Base-by-base conservation (phyloP, 1,140 invertebrate species). In the Euura saliciscinereae region DNA sequence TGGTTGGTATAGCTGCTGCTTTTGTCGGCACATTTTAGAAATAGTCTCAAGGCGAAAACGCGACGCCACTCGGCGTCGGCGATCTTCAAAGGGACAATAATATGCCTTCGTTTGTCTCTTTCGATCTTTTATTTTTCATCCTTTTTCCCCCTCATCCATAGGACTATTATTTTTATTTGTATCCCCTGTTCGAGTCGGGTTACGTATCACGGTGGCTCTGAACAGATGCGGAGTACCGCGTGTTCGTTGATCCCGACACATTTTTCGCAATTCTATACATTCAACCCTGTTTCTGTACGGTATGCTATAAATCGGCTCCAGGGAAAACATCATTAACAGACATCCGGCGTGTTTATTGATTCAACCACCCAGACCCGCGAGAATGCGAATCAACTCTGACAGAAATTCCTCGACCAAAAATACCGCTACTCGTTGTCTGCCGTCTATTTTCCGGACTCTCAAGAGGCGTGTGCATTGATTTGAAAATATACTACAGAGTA, bases 1-100 rank as follows among this genome's bases (percentile, higher is more conserved):
- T 28, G 28, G 28, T 28, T 28, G 28, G 28, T 59, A 6, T n/a
- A 8, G 8, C 10, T 59, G 13, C 13, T n/a, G 51, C 51, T 59
- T 59, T 59, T 59, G 51, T 59, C 51, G 51, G 51, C 51, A 59
- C 51, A 59, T 59, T 59, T 59, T 59, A 59, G 51, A 59, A 59
- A 59, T 59, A 59, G 51, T 59, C 13, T 59, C 51, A 59, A 59
- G 51, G 51, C 51, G 51, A 59, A 59, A 59, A 59, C 51, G 51
- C 51, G 51, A 59, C 51, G 51, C 51, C 51, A 59, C 51, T 59
- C 51, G 51, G 3, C 51, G 51, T 59, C 51, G 51, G 51, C 51
- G 13, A 59, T 59, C 8, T n/a, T 59, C 51, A 59, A 59, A 59
- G 51, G 51, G 51, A 59, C 51, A 59, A n/a, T 59, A 59, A 59